Conservation (phyloP, 1,140 invertebrate species). For the Drosophila aff. region DNA sequence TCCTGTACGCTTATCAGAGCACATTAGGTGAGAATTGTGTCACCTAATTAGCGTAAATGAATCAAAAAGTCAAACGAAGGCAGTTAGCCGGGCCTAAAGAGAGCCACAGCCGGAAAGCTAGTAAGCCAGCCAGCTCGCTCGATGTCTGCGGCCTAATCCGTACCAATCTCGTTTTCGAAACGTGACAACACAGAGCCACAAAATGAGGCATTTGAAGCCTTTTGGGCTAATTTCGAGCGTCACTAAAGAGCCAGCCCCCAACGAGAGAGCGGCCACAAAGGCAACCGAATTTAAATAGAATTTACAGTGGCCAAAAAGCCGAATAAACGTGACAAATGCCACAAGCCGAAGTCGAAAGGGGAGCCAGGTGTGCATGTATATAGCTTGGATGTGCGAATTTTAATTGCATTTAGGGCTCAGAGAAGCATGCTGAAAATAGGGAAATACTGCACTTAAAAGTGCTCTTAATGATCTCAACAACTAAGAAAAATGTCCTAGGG, state of each 20-base stretch:
- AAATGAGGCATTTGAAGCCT: constrained; percentile 64
- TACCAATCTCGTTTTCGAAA: constrained; percentile 67
- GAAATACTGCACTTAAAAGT: neutral
- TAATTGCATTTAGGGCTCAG: constrained; percentile 15
- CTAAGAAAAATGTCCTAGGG: too few relatives aligned
- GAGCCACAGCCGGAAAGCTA: constrained; percentile 2
- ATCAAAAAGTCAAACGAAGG: constrained; percentile 67
- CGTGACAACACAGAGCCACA: constrained; percentile 64
- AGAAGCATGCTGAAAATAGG: neutral
- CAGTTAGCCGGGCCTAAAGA: constrained; percentile 45
- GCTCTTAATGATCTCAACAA: neutral
- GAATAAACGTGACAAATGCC: constrained; percentile 60
- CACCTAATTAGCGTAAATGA: constrained; percentile 85
- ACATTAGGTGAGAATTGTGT: constrained; percentile 85
- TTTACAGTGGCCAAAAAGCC: constrained; percentile 43
- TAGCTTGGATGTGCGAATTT: constrained; percentile 4
- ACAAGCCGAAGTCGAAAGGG: constrained; percentile 13
- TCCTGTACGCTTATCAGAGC: constrained; percentile 74
- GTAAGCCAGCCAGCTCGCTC: constrained; percentile 3
- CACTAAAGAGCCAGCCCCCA: constrained; percentile 37
- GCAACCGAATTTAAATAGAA: constrained; percentile 53
- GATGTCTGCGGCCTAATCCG: constrained; percentile 58
- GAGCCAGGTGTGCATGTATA: neutral
- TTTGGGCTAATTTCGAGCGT: constrained; percentile 59
- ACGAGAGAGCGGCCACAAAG: constrained; percentile 11